Conservation (phyloP, 2,113 vertebrate species). For the Erinaceus europaeus region DNA sequence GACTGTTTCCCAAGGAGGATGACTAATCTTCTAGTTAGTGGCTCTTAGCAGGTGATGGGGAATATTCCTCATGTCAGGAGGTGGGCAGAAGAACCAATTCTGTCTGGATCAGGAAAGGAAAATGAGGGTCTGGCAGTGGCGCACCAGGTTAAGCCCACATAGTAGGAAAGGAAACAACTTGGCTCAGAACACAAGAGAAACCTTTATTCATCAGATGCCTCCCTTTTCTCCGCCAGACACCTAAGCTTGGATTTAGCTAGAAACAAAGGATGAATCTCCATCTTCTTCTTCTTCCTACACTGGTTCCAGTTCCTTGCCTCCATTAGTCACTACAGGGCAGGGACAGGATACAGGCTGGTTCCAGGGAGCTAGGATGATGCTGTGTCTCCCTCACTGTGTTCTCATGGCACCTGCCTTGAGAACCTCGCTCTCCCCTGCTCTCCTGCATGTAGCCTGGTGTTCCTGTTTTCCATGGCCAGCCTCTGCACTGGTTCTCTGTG, state of each 20-base stretch:
- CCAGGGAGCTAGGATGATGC: background rate
- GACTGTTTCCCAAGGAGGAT: background rate
- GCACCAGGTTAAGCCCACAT: no score
- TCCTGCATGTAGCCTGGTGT: background rate
- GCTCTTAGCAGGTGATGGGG: background rate
- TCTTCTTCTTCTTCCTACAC: background rate
- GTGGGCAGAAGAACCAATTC: background rate
- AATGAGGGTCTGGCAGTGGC: no score
- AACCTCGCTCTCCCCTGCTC: background rate
- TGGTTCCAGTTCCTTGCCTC: background rate
- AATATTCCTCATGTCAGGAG: background rate
- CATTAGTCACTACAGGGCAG: background rate
- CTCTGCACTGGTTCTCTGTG: background rate
- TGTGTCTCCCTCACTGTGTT: background rate
- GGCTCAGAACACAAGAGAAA: conserved; percentile 28
- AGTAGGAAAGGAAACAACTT: background rate
- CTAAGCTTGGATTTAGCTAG: background rate
- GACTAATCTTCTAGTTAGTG: background rate
- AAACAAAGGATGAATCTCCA: background rate
- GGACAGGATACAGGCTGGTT: background rate
- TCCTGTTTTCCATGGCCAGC: background rate
- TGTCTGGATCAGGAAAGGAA: background rate
- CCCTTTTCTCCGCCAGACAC: background rate
- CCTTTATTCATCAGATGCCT: conserved; percentile 41
- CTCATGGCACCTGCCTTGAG: background rate